phyloP scores from a whole-genome alignment of 64 coral and sea anemone species.

The Trachythela sp. region DNA sequence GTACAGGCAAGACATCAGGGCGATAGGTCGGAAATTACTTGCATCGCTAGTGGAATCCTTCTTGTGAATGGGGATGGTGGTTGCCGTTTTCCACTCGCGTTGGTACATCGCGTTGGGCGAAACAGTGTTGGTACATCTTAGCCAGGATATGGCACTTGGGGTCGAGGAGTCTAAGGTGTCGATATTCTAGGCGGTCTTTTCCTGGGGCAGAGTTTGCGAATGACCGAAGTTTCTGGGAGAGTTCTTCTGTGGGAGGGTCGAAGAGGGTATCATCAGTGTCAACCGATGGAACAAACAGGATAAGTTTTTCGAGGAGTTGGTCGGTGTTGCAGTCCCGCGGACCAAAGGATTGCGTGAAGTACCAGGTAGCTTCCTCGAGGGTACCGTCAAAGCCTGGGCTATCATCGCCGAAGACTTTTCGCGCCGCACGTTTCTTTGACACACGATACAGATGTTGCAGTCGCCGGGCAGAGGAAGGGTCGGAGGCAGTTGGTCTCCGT shows the following conservation, averaged over 20 bases:
- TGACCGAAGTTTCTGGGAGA: neutral
- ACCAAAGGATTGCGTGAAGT: neutral
- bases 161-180: neutral
- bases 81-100: neutral
- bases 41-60: no score
- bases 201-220: neutral
- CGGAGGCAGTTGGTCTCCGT: neutral
- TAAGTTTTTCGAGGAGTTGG: neutral
- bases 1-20: neutral
- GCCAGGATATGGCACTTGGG: neutral
- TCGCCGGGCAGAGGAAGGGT: neutral
- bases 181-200: neutral
- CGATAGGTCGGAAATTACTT: no score
- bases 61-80: no score
- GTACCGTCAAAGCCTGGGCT: neutral
- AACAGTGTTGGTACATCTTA: neutral
- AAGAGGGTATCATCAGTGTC: neutral
- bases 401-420: neutral
- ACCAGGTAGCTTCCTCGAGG: neutral
- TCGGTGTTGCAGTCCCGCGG: neutral
- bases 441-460: neutral
- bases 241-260: neutral
- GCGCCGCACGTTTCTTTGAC: neutral
- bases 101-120: no score
- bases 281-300: neutral